Conservation (phyloP, 2,113 vertebrate species). For the Corythaixoides concolor region DNA sequence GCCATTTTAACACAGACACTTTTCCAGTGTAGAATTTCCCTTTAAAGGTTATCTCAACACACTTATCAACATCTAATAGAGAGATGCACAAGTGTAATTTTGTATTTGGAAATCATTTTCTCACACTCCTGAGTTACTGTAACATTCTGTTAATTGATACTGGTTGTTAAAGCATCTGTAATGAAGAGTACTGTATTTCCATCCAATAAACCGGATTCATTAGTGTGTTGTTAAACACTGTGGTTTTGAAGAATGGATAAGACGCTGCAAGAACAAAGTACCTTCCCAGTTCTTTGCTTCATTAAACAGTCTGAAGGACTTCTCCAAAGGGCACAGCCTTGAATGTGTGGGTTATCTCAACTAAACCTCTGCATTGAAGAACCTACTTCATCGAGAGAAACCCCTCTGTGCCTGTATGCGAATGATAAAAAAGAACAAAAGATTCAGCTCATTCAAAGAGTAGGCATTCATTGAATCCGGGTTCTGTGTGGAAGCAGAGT, state of each 20-base stretch:
- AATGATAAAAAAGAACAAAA: slow-evolving; percentile 70
- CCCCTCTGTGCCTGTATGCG: slow-evolving; percentile 31
- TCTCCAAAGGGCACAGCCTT: slow-evolving; percentile 60
- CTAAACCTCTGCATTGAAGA: slow-evolving; percentile 47
- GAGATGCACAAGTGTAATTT: not conserved
- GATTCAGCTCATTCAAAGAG: slow-evolving; percentile 37
- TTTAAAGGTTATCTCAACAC: slow-evolving; percentile 24
- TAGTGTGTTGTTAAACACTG: slow-evolving; percentile 44
- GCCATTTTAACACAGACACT: not conserved
- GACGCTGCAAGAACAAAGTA: slow-evolving; percentile 59
- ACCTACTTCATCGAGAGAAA: slow-evolving; percentile 23
- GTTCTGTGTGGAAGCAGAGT: slow-evolving; percentile 9
- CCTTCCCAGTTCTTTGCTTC: slow-evolving; percentile 67
- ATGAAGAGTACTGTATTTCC: slow-evolving; percentile 40
- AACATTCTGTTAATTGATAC: not conserved
- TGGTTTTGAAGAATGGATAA: slow-evolving; percentile 45
- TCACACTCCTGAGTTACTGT: not conserved
- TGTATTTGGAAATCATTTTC: slow-evolving; percentile 1
- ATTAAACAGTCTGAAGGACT: slow-evolving; percentile 71
- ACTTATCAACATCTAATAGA: not conserved
- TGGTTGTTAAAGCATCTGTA: slow-evolving; percentile 32
- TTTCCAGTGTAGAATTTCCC: not conserved
- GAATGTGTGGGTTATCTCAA: slow-evolving; percentile 71
- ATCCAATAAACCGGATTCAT: not conserved
- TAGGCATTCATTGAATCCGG: slow-evolving; percentile 5